Conservation (phyloP, 92 coral and sea anemone species). For the Paragorgia papillata region DNA sequence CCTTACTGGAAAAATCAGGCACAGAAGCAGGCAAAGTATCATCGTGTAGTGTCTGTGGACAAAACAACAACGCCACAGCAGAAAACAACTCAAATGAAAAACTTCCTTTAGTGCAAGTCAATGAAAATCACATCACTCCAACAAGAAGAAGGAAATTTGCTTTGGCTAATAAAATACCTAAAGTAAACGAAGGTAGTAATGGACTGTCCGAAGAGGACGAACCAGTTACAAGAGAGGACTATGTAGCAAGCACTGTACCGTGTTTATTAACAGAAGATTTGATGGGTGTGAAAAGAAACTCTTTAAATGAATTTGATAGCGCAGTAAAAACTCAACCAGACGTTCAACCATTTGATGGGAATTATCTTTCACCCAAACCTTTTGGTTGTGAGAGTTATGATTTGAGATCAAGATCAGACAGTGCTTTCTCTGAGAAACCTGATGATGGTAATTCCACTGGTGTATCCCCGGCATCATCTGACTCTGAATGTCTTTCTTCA, state of each 20-base stretch:
- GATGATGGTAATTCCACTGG: background rate
- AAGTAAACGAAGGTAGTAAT: too few species aligned
- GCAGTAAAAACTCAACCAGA: background rate
- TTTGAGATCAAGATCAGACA: background rate
- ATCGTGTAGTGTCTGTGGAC: background rate
- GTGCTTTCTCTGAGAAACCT: slow-evolving; percentile 6
- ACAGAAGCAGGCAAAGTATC: background rate
- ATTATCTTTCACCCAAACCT: background rate
- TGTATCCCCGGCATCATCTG: background rate
- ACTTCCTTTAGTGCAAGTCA: too few species aligned
- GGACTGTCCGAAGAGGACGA: too few species aligned
- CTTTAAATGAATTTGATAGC: background rate
- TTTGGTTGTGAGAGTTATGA: background rate
- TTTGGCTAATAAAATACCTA: too few species aligned
- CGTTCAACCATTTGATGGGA: background rate
- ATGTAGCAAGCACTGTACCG: too few species aligned
- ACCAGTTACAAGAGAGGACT: too few species aligned
- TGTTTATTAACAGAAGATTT: background rate
- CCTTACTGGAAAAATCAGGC: background rate
- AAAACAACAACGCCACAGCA: background rate
- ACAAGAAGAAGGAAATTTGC: too few species aligned
- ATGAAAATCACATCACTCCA: too few species aligned
- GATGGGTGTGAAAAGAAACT: background rate
- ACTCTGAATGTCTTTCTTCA: background rate
- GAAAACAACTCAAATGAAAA: too few species aligned